These are phyloP conservation scores for Athrips mouffetella DNA, from an alignment of 2,888 invertebrate species.

Conservation along the genomic window DNA sequence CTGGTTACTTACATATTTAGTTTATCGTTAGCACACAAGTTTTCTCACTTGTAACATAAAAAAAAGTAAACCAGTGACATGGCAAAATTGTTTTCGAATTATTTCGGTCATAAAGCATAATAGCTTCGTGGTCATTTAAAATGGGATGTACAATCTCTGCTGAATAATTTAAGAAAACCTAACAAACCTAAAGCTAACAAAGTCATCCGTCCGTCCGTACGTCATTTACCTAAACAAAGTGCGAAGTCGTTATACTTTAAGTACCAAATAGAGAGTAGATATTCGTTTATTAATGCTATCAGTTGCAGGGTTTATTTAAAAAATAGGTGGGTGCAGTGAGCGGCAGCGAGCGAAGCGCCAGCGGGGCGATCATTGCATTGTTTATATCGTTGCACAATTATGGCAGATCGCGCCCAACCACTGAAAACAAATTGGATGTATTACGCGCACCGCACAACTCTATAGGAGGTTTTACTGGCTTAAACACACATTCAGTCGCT, in stretches of 20 bases:
- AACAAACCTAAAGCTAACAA: no score
- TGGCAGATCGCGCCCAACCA: constrained; percentile 36
- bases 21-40: not conserved
- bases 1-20: not conserved
- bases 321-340: constrained; percentile 25
- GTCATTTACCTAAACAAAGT: not conserved
- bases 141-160: no score
- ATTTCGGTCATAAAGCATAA: no score
- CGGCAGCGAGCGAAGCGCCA: constrained; percentile 29
- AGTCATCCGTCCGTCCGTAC: no score
- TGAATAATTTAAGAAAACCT: no score
- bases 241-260: not conserved
- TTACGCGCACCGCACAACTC: constrained; percentile 46
- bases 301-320: constrained; percentile 10
- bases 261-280: constrained; percentile 1
- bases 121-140: no score
- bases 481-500: constrained; percentile 21
- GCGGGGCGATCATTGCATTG: constrained; percentile 51
- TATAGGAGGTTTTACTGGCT: constrained; percentile 39
- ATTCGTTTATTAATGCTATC: constrained; percentile 8
- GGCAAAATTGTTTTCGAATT: no score
- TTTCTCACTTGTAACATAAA: no score
- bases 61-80: no score
- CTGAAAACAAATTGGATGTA: constrained; percentile 66
- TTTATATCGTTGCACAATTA: constrained; percentile 53